Base-by-base conservation (phyloP, 2,888 invertebrate genomes). In the Acronicta aceris region DNA sequence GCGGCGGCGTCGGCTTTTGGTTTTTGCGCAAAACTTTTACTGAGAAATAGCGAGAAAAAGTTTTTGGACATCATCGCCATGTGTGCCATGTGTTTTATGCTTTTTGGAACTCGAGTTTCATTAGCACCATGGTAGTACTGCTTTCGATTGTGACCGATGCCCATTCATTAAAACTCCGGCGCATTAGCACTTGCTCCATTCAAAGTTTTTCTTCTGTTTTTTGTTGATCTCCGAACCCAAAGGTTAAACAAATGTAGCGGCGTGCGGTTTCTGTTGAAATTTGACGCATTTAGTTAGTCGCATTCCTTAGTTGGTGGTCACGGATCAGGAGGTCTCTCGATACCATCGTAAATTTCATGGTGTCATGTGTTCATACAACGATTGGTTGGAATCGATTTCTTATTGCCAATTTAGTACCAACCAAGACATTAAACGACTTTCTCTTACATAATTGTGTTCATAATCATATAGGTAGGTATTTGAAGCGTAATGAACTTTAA, bases 191-290 rank as follows among this genome's bases (percentile, higher is more conserved):
- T 74, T 81, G 78, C 45, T 68, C 66, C 84, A 86, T 85, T 85
- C 78, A 83, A 60, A 49, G 33, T 59, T 79, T 83, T 82, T 81
- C 65, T 76, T 49, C 21, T 25, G 15, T 21, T 82, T 84, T 83
- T 82, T 73, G 65, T 70, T 72, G 83, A 83, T 79, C 81, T 81
- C 72, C 69, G 80, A 70, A 78, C 78, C 63, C 65, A 52, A 63
- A 80, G 76, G 81, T 83, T 73, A 84, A 83, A 85, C 77, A 83
- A 85, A 84, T 74, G 71, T 67, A 55, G 71, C 81, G 79, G 81
- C 81, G 72, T 77, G 84, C 84, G 86, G 88, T 79, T 74, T 78
- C 81, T 68, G 79, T 84, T 89, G 89, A 89, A 89, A 89, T 78
- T 56, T 71, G 85, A 89, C 63, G 68, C 81, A 61, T 78, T 78